A percentile compares a stretch with the other conserved stretches of the same genome.
Conservation (phyloP, 2,113 vertebrate species). For the Nerophis lumbriciformis region DNA sequence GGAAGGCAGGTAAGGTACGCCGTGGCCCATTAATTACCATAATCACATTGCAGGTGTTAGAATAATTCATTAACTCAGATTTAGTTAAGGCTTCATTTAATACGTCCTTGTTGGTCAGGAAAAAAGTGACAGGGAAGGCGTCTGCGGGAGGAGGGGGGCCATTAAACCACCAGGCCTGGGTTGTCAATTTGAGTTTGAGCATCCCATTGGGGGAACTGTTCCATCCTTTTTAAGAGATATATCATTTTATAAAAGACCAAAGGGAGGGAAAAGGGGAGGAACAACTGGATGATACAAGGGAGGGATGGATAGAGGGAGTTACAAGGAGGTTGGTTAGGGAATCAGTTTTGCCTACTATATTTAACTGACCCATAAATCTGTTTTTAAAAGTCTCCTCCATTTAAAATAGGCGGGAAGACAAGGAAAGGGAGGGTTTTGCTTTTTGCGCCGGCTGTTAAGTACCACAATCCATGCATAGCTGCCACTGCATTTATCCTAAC, state of each 20-base stretch:
- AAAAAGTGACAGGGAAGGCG: conserved; percentile 45
- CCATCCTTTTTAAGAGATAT: conserved; percentile 74
- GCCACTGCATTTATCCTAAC: conserved; percentile 76
- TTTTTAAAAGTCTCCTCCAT: conserved; percentile 79
- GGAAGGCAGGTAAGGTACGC: conserved; percentile 63
- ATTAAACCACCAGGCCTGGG: conserved; percentile 70
- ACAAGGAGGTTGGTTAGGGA: conserved; percentile 66
- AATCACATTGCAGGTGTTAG: conserved; percentile 74
- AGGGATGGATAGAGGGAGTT: conserved; percentile 62
- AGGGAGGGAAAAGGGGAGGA: conserved; percentile 66
- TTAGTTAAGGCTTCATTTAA: conserved; percentile 77
- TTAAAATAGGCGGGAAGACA: conserved; percentile 62
- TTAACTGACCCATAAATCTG: conserved; percentile 86
- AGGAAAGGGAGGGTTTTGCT: conserved; percentile 61
- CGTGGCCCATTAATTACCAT: conserved; percentile 74
- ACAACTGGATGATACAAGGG: conserved; percentile 58
- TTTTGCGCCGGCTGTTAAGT: conserved; percentile 74
- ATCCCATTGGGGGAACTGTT: conserved; percentile 70
- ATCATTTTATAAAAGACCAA: conserved; percentile 78
- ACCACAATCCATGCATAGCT: conserved; percentile 77
- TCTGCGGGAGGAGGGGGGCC: conserved; percentile 46
- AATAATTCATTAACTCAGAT: conserved; percentile 78
- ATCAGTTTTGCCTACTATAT: conserved; percentile 80
- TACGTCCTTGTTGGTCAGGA: conserved; percentile 71
- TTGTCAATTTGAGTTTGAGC: conserved; percentile 76